Conservation (phyloP, 2,113 vertebrate species). For the Arvicanthis niloticus region DNA sequence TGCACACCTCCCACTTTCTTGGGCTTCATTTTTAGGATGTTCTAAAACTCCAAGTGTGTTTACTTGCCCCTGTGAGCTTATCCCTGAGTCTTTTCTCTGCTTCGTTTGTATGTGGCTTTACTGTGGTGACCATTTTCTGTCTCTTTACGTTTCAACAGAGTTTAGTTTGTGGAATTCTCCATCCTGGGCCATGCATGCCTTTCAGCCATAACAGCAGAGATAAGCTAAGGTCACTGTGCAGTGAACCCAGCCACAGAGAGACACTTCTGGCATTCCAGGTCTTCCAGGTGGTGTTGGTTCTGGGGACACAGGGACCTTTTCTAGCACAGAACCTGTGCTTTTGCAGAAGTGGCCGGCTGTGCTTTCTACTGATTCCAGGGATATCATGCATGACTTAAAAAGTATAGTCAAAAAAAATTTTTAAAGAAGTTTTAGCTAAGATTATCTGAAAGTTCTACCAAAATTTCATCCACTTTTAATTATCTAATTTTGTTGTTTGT, state of each 20-base stretch:
- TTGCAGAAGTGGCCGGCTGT: neutral
- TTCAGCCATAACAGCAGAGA: neutral
- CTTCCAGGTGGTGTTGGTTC: neutral
- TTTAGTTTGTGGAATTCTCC: neutral
- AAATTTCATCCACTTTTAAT: neutral
- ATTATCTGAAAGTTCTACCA: conserved; percentile 15
- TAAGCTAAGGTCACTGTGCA: neutral
- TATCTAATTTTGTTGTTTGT: neutral
- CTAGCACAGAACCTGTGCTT: neutral
- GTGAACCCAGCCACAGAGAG: neutral
- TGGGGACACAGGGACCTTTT: neutral
- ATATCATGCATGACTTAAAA: conserved; percentile 14
- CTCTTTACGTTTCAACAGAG: neutral
- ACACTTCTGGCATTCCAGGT: neutral
- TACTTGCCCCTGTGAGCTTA: neutral
- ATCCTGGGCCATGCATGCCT: neutral
- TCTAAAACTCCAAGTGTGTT: neutral
- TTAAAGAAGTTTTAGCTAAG: neutral
- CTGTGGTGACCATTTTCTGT: neutral
- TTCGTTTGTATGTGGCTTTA: neutral
- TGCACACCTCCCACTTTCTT: neutral
- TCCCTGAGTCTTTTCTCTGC: neutral
- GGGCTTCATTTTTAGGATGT: neutral
- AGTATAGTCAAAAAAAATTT: neutral
- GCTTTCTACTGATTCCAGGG: neutral